phyloP scores from a whole-genome alignment of 2,797 vertebrate genomes.

The Paguma larvata region DNA sequence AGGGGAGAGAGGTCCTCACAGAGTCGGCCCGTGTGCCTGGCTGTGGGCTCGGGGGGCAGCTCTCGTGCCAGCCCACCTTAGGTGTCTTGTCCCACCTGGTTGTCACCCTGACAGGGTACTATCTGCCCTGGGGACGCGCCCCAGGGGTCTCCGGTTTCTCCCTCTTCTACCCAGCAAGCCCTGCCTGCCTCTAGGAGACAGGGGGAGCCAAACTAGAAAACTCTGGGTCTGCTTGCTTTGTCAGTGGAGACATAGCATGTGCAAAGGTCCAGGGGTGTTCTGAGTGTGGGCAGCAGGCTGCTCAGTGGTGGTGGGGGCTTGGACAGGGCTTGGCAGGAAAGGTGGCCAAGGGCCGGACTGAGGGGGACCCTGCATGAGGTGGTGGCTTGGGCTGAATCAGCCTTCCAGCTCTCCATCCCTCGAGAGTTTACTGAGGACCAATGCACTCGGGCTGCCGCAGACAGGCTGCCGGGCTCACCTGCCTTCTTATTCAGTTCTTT shows the following conservation, averaged over 20 bases:
- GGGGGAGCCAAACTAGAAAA: not conserved
- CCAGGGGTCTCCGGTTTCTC: not conserved
- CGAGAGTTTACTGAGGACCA: not conserved
- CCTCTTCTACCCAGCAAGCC: not conserved
- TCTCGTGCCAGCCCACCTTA: not conserved
- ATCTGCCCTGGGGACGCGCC: not conserved
- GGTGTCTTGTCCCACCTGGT: not conserved
- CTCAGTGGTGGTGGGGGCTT: rapidly evolving
- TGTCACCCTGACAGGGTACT: rapidly evolving
- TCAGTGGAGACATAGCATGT: rapidly evolving
- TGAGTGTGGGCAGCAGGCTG: not conserved
- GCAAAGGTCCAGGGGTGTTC: not conserved
- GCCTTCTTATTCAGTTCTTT: no score
- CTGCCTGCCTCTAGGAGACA: rapidly evolving
- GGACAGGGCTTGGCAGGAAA: no score
- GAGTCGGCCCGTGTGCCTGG: not conserved
- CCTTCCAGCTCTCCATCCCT: not conserved
- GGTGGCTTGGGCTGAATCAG: not conserved
- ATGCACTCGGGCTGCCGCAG: rapidly evolving
- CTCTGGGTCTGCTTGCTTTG: not conserved
- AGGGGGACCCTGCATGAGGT: rapidly evolving
- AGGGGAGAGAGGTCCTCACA: not conserved
- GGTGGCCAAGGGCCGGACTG: not conserved
- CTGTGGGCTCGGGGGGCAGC: not conserved
- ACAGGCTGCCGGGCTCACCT: rapidly evolving